A percentile compares a stretch with the other conserved stretches of the same genome.
Conservation (phyloP, 2,888 invertebrate species). For the Biston betularia region DNA sequence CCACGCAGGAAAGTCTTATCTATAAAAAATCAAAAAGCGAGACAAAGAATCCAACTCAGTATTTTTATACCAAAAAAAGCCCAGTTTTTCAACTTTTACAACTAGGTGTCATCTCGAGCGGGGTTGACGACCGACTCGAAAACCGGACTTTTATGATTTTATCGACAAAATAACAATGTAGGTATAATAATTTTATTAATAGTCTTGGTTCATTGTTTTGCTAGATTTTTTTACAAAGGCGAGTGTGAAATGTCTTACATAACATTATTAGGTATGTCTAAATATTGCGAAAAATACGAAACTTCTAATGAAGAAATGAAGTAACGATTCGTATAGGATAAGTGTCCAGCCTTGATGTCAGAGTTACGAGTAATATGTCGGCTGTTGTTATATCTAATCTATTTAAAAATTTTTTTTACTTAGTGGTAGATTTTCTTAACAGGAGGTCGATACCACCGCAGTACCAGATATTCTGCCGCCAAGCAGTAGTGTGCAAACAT, state of each 20-base stretch:
- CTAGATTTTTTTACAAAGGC: neutral
- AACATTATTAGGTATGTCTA: neutral
- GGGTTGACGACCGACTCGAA: slow-evolving; percentile 34
- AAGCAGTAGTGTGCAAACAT: too few species aligned
- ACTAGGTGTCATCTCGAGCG: slow-evolving; percentile 19
- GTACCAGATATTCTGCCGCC: too few species aligned
- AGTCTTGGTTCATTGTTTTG: slow-evolving; percentile 21
- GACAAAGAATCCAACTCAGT: neutral
- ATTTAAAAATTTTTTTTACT: too few species aligned
- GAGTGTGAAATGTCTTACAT: neutral
- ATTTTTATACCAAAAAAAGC: slow-evolving; percentile 12
- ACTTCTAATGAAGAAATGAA: too few species aligned
- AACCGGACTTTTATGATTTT: slow-evolving; percentile 42
- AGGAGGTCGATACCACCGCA: too few species aligned
- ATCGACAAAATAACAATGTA: slow-evolving; percentile 33
- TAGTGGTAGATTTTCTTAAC: too few species aligned
- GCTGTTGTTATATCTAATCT: too few species aligned
- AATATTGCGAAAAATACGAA: neutral
- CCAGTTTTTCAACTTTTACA: slow-evolving; percentile 25
- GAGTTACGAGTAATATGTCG: too few species aligned
- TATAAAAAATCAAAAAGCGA: neutral
- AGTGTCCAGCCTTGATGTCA: neutral
- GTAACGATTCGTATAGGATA: too few species aligned
- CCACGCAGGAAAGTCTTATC: neutral
- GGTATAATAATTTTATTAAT: slow-evolving; percentile 16